Percentiles rank a stretch among this genome's conserved stretches.
Evolutionary conservation across 2,797 vertebrate species (phyloP).

Genomic region (Schizopygopsis malacanthus): DNA sequence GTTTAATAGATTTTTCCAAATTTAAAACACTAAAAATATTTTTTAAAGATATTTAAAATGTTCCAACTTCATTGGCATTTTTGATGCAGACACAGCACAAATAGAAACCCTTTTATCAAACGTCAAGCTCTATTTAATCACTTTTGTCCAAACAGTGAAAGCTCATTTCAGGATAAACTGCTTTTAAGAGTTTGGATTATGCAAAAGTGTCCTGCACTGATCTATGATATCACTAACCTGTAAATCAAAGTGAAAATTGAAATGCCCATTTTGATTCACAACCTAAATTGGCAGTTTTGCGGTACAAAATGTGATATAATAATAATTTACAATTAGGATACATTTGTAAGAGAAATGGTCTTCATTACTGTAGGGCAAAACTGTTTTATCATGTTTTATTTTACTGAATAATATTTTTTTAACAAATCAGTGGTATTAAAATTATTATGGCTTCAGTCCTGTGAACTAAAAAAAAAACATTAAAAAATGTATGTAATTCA

Average conservation of each 20-base stretch:
- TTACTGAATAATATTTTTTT: not conserved
- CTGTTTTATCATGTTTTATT: not conserved
- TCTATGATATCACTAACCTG: not conserved
- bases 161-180: conserved; percentile 2
- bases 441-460: not conserved
- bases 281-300: not conserved
- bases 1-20: too few relatives aligned
- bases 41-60: not conserved
- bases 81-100: not conserved
- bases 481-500: not conserved
- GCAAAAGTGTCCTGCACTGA: conserved; percentile 12
- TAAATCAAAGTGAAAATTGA: not conserved
- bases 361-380: not conserved
- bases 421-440: not conserved
- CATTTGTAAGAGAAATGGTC: not conserved
- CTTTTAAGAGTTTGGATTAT: not conserved
- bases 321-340: not conserved
- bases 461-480: not conserved
- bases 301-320: not conserved
- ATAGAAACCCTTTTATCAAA: not conserved
- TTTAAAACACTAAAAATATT: not conserved
- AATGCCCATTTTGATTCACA: not conserved
- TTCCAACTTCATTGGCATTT: not conserved
- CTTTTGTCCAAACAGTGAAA: not conserved
- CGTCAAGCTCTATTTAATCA: not conserved